Evolutionary conservation across 2,797 vertebrate species (phyloP).

Genomic region (Leptodactylus fallax): DNA sequence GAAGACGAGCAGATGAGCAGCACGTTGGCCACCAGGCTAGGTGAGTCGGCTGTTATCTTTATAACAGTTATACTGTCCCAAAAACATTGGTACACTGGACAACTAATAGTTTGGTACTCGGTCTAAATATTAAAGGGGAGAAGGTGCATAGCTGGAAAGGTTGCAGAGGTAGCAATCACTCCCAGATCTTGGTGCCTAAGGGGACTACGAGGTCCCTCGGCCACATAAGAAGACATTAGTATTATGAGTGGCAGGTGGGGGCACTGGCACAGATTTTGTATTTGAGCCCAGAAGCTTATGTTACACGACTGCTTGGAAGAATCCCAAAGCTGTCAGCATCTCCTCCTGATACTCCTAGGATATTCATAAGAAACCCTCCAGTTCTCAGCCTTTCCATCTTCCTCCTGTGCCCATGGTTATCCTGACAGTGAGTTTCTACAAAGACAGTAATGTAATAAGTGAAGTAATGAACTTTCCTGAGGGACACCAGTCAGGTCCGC

Average conservation of each 20-base stretch:
- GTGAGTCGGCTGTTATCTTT: background rate
- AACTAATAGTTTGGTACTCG: background rate
- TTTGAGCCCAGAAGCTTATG: too few species aligned
- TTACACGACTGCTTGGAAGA: background rate
- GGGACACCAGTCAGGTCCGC: background rate
- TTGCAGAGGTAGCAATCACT: too few species aligned
- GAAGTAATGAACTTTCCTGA: constrained; percentile 11
- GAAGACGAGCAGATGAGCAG: too few species aligned
- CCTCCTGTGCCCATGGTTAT: background rate
- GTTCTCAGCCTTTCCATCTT: background rate
- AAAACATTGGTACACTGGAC: background rate
- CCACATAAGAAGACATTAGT: too few species aligned
- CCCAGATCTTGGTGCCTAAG: too few species aligned
- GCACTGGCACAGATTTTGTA: too few species aligned
- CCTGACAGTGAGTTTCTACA: background rate
- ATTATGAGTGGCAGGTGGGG: too few species aligned
- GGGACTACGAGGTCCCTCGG: too few species aligned
- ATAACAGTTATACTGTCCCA: too few species aligned
- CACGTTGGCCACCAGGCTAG: too few species aligned
- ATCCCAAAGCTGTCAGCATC: background rate
- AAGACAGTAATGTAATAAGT: constrained; percentile 15
- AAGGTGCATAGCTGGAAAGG: too few species aligned
- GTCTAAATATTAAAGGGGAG: background rate
- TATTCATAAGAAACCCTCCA: background rate
- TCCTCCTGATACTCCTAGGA: background rate